Evolutionary conservation across 2,888 invertebrate species (phyloP), one percentile per base, ranked within the genome.

Genomic region (Cosmia trapezina): DNA sequence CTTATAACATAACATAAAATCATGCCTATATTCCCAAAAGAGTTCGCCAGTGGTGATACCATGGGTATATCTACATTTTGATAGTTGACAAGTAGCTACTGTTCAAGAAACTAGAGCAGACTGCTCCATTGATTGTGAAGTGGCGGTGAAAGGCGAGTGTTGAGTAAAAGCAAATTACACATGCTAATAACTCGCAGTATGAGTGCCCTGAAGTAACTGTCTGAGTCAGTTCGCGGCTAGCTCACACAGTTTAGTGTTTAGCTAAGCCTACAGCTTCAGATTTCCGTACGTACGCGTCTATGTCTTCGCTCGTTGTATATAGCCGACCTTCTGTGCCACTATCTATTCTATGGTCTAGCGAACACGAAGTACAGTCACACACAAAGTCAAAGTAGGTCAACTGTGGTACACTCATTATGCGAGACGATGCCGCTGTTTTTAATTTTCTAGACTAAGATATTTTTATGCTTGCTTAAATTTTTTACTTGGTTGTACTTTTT

Each of bases 341-440:
- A 47, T 54, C 33, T 79, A 79, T 6, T 60, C 80, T 5, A 33
- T 49, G 73, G 19, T 19, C 47, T 37, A 49, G 53, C 22, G 7
- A 54, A 49, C 59, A 57, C 66, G 73, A 62, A 68, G 80, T 83
- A 80, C 80, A 80, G 84, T 66, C 80, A 80, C 69, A 80, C 51
- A 83, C 79, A 79, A 83, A 83, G 79, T 70, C 41, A 53, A 80
- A 80, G 62, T 80, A 83, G 80, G 80, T 80, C 80, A 83, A 63
- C 76, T 37, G 81, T 79, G 62, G 71, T 83, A 74, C 66, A 74
- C 84, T 80, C 81, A 83, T 83, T 80, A 80, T 80, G 81, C 75
- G 22, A 70, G 66, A 22, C 66, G 62, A 66, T 73, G 74, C 62
- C 4, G 57, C 83, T 69, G 62, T 80, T 80, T 80, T 80, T 83